Base-by-base conservation (phyloP, 2,797 vertebrate species). In the Thripadectes ignobilis region DNA sequence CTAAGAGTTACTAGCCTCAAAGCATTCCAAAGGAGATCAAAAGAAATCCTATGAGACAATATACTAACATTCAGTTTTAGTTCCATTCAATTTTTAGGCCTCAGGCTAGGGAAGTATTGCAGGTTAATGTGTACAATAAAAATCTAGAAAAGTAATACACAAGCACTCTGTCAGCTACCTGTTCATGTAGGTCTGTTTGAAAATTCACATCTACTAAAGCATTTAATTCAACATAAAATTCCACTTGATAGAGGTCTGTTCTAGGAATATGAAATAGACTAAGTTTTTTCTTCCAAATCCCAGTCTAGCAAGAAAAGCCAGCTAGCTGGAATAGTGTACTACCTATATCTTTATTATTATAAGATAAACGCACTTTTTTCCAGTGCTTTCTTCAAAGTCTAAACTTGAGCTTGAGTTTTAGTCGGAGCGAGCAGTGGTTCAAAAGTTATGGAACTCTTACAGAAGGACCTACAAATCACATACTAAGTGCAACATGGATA, bases 401-500 rank as follows among this genome's bases (percentile, higher is more conserved):
- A 15, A 76, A 72, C 16, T 27, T 65, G 32, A 88, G 14, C 26
- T 89, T 76, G 48, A 11, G 10, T 63, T 84, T 85, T 39, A 72
- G 27, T 43, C 27, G 58, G 10, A 14, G 10, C 24, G 75, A 65
- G 14, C 9, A 67, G 14, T 7, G 16, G 11, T 51, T 85, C 0
- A 0, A 43, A 73, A 30, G 27, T 58, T 39, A 24, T 4, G 24
- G 52, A 68, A 14, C 38, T 55, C 58, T 78, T 43, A 55, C 1
- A 51, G 55, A 79, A 79, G 12, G 5, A 65, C 63, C 24, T 36
- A 48, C 22, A 78, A 78, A 81, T 19, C 23, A 58, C 14, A 51
- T 7, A 43, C 0, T 0, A 86, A 39, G 12, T 26, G 14, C 46
- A 79, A 55, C 23, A 66, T 3, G 0, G 43, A 32, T 48, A 46